Percentiles rank a stretch among this genome's conserved stretches.
Evolutionary conservation across 2,113 vertebrate species (phyloP).

Genomic region (Hypanus sabinus): DNA sequence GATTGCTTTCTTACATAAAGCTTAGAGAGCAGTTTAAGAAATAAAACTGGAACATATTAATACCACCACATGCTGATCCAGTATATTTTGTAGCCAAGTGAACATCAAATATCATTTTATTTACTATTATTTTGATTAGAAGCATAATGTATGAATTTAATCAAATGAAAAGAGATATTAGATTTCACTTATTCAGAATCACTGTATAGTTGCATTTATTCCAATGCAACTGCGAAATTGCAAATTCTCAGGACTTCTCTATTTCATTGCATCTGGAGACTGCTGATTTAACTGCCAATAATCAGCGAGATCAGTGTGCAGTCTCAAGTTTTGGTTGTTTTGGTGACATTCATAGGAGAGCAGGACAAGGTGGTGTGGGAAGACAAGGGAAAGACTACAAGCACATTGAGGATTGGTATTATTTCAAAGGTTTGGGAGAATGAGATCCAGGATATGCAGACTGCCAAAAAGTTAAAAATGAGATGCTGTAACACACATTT

Average conservation of each 20-base stretch:
- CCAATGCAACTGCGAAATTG: not conserved
- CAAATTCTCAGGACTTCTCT: not conserved
- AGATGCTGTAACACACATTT: not conserved
- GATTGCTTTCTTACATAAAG: not conserved
- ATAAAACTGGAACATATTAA: conserved; percentile 3
- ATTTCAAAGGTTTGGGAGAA: not conserved
- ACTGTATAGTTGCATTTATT: conserved; percentile 4
- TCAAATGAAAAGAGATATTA: not conserved
- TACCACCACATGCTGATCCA: not conserved
- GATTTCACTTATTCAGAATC: conserved; percentile 4
- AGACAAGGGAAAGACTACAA: not conserved
- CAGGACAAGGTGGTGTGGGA: no score
- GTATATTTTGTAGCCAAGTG: not conserved
- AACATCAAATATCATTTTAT: conserved; percentile 10
- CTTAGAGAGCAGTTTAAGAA: not conserved
- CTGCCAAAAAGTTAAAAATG: not conserved
- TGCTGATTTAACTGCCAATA: not conserved
- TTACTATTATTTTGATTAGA: not conserved
- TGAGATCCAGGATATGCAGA: not conserved
- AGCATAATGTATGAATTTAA: not conserved
- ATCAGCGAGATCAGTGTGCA: not conserved
- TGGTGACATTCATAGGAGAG: not conserved
- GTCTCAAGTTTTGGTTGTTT: not conserved
- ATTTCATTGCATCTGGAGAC: not conserved
- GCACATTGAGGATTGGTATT: not conserved